These are phyloP conservation scores for Scyliorhinus canicula DNA, from an alignment of 2,797 vertebrate genomes.

Conservation along the genomic window DNA sequence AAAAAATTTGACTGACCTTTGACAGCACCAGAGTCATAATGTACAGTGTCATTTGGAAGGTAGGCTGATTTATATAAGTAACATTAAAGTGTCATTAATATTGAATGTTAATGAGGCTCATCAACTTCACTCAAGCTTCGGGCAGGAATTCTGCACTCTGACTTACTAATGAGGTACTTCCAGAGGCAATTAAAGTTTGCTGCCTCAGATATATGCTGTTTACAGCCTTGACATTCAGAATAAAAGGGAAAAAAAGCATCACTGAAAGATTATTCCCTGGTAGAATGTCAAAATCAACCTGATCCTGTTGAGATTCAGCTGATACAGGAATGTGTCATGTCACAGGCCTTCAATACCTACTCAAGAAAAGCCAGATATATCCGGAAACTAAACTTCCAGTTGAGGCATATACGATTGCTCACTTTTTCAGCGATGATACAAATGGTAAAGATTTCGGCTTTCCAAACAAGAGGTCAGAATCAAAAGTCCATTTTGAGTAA, in stretches of 20 bases:
- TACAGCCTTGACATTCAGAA: neutral
- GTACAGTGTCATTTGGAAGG: neutral
- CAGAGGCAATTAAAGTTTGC: neutral
- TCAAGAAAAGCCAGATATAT: neutral
- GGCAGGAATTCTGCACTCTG: neutral
- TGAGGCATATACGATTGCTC: neutral
- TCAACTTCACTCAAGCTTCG: neutral
- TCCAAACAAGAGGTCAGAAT: neutral
- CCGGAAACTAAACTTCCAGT: neutral
- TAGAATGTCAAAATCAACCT: neutral
- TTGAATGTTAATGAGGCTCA: conserved; percentile 16
- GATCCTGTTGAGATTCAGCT: neutral
- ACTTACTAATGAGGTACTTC: neutral
- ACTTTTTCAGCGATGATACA: neutral
- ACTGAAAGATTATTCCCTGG: neutral
- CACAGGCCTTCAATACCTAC: no score
- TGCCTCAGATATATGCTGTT: neutral
- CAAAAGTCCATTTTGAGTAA: neutral
- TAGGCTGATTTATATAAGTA: neutral
- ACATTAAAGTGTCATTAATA: neutral
- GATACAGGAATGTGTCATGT: neutral
- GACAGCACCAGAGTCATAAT: neutral
- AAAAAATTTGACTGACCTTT: neutral
- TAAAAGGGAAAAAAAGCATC: neutral
- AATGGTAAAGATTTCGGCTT: neutral